These are phyloP conservation scores for Nephrotoma flavescens DNA, from an alignment of 2,888 invertebrate species.

Conservation along the genomic window DNA sequence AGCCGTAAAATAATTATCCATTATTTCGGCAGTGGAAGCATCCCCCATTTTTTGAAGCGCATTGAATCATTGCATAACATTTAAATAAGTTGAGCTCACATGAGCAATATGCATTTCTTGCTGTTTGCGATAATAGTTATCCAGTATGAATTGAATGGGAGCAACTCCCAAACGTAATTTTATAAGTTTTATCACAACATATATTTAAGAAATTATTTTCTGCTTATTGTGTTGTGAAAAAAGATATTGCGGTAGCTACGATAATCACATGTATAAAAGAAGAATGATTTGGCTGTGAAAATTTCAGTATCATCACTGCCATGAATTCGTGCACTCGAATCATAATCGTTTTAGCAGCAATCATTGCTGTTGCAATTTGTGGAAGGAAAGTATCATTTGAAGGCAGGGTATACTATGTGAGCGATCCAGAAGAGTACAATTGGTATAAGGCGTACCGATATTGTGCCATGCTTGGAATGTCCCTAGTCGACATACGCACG, in stretches of 20 bases:
- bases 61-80: too few relatives aligned
- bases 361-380: background rate
- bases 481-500: background rate
- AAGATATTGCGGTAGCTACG: background rate
- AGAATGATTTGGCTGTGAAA: background rate
- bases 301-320: background rate
- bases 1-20: too few relatives aligned
- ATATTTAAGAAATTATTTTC: too few relatives aligned
- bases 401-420: background rate
- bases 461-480: background rate
- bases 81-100: too few relatives aligned
- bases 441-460: background rate
- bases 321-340: background rate
- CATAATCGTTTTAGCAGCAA: background rate
- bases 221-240: too few relatives aligned
- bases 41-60: too few relatives aligned
- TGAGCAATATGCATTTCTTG: too few relatives aligned
- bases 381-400: background rate
- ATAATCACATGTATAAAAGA: background rate
- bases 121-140: too few relatives aligned
- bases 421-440: background rate
- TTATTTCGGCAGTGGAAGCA: too few relatives aligned
- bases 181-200: too few relatives aligned
- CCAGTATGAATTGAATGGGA: too few relatives aligned
- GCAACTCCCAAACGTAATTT: too few relatives aligned